Percentiles rank a stretch among this genome's conserved stretches.
phyloP scores from a whole-genome alignment of 2,888 invertebrate genomes.

The Erpobdella octoculata region DNA sequence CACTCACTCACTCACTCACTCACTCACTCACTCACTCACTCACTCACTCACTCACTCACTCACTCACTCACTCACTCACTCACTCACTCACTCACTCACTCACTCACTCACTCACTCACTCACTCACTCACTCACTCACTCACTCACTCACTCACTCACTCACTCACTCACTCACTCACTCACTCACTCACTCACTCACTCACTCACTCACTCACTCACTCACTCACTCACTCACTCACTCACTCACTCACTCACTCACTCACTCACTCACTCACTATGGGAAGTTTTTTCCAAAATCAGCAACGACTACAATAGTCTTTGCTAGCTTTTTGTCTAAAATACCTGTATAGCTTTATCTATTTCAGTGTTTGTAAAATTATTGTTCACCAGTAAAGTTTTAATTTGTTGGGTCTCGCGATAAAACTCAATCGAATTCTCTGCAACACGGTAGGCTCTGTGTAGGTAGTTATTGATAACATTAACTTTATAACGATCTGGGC shows the following conservation, averaged over 20 bases:
- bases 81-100: constrained; percentile 32
- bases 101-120: constrained; percentile 35
- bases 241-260: not conserved
- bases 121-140: constrained; percentile 37
- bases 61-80: constrained; percentile 13
- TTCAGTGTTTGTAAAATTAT: too few species aligned
- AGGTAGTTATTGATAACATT: too few species aligned
- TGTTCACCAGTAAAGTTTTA: too few species aligned
- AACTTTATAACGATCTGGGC: too few species aligned
- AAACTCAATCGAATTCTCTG: too few species aligned
- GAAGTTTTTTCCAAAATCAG: too few species aligned
- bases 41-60: not conserved
- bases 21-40: not conserved
- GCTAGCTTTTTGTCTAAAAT: too few species aligned
- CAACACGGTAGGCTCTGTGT: too few species aligned
- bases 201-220: not conserved
- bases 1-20: too few species aligned
- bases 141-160: constrained; percentile 35
- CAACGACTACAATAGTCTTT: too few species aligned
- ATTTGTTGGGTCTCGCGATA: too few species aligned
- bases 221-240: not conserved
- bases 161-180: constrained; percentile 30
- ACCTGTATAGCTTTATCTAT: too few species aligned
- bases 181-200: not conserved
- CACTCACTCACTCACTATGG: not conserved